Conservation (phyloP, 1,140 invertebrate genomes). For the Lamellibrachia luymesi region DNA sequence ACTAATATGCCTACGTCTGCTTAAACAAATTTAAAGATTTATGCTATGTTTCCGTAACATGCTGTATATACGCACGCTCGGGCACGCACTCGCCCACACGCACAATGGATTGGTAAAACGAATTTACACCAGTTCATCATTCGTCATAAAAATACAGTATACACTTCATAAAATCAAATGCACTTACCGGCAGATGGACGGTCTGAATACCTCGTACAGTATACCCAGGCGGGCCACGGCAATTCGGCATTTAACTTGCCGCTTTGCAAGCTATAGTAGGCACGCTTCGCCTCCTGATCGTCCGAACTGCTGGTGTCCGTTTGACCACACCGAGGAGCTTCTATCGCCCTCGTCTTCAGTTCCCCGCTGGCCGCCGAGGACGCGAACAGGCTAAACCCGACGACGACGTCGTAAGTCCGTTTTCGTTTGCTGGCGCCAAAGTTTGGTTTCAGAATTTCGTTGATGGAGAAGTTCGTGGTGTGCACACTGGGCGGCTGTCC, state of each 20-base stretch:
- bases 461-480: neutral
- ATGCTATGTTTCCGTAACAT: too few relatives aligned
- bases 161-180: neutral
- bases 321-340: neutral
- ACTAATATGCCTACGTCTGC: too few relatives aligned
- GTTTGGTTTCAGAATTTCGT: neutral
- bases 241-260: neutral
- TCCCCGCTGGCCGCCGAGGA: neutral
- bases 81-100: too few relatives aligned
- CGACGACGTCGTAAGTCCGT: neutral
- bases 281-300: neutral
- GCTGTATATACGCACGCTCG: too few relatives aligned
- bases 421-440: neutral
- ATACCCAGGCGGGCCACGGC: slow-evolving; percentile 92
- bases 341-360: neutral
- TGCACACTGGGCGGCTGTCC: neutral
- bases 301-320: neutral
- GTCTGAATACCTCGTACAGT: slow-evolving; percentile 93
- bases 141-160: neutral
- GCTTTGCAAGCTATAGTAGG: neutral
- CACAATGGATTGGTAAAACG: too few relatives aligned
- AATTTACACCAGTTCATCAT: neutral
- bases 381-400: neutral
- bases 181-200: slow-evolving; percentile 88
- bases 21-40: too few relatives aligned